Conservation (phyloP, 2,888 invertebrate genomes). For the Drosophila prostipennis region DNA sequence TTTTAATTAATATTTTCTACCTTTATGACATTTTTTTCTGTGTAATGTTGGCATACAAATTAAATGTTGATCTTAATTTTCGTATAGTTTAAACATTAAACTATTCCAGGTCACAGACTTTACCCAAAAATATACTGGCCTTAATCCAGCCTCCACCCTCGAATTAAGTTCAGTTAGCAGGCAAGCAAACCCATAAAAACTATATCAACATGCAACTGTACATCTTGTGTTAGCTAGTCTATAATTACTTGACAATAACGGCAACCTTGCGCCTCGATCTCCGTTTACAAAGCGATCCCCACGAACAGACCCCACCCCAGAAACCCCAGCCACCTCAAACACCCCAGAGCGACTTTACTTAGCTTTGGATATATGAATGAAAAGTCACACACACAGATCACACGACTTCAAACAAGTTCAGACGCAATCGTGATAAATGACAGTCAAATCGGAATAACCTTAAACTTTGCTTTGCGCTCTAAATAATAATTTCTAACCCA, state of each 20-base stretch:
- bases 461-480: conserved; percentile 59
- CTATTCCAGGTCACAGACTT: conserved; percentile 1
- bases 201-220: conserved; percentile 43
- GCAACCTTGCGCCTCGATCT: conserved; percentile 75
- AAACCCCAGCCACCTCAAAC: conserved; percentile 28
- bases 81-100: neutral
- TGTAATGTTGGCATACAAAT: too few relatives aligned
- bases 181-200: conserved; percentile 25
- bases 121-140: neutral
- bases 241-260: conserved; percentile 73
- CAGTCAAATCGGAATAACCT: conserved; percentile 57
- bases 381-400: conserved; percentile 54
- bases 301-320: conserved; percentile 12
- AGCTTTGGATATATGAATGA: conserved; percentile 62
- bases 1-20: too few relatives aligned
- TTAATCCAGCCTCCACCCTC: conserved; percentile 15
- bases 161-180: conserved; percentile 30
- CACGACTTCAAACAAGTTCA: conserved; percentile 52
- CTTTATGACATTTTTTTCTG: too few relatives aligned
- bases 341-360: too few relatives aligned
- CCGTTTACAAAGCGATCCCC: conserved; percentile 50
- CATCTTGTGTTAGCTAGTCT: conserved; percentile 52
- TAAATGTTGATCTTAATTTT: neutral
- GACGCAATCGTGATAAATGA: conserved; percentile 63
- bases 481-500: conserved; percentile 29